Conservation (phyloP, 2,797 vertebrate species). For the Chrosomus eos region DNA sequence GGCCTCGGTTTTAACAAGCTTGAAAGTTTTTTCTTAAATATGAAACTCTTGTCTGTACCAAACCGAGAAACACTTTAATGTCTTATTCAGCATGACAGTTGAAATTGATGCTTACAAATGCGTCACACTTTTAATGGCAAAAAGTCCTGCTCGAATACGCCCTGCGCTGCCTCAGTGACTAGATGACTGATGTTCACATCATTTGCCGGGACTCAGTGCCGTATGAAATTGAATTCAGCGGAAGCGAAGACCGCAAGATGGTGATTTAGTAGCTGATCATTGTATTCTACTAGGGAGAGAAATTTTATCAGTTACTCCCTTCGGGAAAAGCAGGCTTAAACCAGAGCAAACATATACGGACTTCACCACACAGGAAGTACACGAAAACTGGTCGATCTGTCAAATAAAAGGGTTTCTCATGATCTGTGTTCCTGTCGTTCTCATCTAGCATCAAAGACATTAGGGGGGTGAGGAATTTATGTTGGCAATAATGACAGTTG, state of each 20-base stretch:
- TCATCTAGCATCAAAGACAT: conserved; percentile 14
- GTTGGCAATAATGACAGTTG: not conserved
- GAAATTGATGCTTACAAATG: conserved; percentile 28
- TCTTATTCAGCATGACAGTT: conserved; percentile 27
- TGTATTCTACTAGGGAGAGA: conserved; percentile 21
- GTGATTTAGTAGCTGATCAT: conserved; percentile 40
- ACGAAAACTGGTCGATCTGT: not conserved
- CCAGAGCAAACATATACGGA: not conserved
- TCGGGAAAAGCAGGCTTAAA: conserved; percentile 1
- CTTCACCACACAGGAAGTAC: not conserved
- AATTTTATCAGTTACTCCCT: conserved; percentile 18
- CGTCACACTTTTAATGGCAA: conserved; percentile 32
- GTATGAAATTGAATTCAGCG: conserved; percentile 48
- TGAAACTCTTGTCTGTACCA: conserved; percentile 20
- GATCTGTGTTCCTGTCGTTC: not conserved
- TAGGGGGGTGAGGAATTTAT: conserved; percentile 10
- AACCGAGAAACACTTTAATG: conserved; percentile 15
- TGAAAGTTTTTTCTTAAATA: conserved; percentile 16
- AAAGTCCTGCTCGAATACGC: conserved; percentile 11
- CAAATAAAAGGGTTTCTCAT: conserved; percentile 13
- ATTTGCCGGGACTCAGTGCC: conserved; percentile 32
- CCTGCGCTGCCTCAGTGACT: conserved; percentile 7
- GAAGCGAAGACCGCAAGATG: conserved; percentile 21
- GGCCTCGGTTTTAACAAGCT: not conserved
- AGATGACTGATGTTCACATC: conserved; percentile 42